Conservation (phyloP, 2,888 invertebrate species). For the Vanessa cardui region DNA sequence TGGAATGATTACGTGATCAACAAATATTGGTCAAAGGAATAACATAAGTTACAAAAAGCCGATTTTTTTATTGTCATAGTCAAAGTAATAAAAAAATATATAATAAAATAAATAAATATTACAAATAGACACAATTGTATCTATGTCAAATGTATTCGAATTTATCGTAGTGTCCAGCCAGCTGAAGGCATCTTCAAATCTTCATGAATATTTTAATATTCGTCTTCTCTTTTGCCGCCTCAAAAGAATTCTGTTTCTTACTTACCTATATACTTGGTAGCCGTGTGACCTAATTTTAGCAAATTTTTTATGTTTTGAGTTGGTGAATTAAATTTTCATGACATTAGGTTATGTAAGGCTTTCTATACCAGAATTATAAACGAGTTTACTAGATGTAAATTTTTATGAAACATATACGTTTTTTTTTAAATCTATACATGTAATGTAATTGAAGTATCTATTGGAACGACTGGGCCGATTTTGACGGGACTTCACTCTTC, state of each 20-base stretch:
- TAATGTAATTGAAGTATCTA: too few relatives aligned
- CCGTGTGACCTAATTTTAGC: neutral
- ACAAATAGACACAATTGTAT: neutral
- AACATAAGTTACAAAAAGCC: too few relatives aligned
- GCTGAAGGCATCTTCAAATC: constrained; percentile 17
- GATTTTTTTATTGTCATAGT: too few relatives aligned
- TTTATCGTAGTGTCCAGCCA: constrained; percentile 16
- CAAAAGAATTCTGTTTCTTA: constrained; percentile 21
- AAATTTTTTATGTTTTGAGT: neutral
- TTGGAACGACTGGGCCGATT: too few relatives aligned
- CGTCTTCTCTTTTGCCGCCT: constrained; percentile 8
- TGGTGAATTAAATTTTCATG: too few relatives aligned
- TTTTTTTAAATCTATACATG: neutral
- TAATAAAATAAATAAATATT: constrained; percentile 1
- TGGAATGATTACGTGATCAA: too few relatives aligned
- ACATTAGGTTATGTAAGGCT: too few relatives aligned
- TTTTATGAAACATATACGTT: neutral
- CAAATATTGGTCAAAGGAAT: too few relatives aligned
- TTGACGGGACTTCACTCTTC: too few relatives aligned
- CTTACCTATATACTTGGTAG: neutral
- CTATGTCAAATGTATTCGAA: neutral
- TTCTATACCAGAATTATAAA: too few relatives aligned
- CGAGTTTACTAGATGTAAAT: too few relatives aligned
- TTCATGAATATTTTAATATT: constrained; percentile 33
- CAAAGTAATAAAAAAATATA: too few relatives aligned